Evolutionary conservation across 1,140 invertebrate species (phyloP), one percentile per base, ranked within the genome.

Genomic region (Drosophila seguyi): DNA sequence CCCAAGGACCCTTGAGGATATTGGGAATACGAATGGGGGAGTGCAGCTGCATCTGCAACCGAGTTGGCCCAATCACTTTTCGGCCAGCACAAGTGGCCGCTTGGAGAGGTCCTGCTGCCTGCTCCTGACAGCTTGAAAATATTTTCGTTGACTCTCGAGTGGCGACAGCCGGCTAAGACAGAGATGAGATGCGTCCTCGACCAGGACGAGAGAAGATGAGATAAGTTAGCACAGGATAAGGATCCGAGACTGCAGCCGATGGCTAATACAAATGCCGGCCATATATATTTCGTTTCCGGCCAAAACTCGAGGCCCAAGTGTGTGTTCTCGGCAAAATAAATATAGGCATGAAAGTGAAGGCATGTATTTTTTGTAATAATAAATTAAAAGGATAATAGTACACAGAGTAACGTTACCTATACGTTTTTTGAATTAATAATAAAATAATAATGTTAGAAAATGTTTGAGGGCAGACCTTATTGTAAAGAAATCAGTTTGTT

Each of bases 71-170:
- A 72, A 72, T 73, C 69, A 72, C 44, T 73, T 72, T 72, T 41
- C n/a, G 53, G 67, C 66, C 48, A 58, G 36, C 56, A 44, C 55
- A 48, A 57, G 47, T 62, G 41, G 68, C 47, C 44, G 18, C 11
- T 45, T 69, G 62, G 47, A 60, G 55, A 55, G 63, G 20, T 65
- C 44, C 34, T 27, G 42, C 29, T 53, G 57, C 61, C 71, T 86
- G 82, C 48, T 38, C n/a, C 22, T 80, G 84, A 88, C 84, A 84
- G 62, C 61, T 67, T 60, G 53, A 76, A 83, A 73, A 77, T 84
- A 88, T 81, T 90, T 87, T 77, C 77, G 85, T 78, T 88, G 76
- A 88, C 67, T 90, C 73, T 88, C 76, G 36, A 81, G 72, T 74
- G 53, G 27, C 61, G 66, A 58, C 79, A 74, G 74, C 74, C 57